phyloP scores from a whole-genome alignment of 53 echinoderm and acorn worm species.

The Henricia sp. region DNA sequence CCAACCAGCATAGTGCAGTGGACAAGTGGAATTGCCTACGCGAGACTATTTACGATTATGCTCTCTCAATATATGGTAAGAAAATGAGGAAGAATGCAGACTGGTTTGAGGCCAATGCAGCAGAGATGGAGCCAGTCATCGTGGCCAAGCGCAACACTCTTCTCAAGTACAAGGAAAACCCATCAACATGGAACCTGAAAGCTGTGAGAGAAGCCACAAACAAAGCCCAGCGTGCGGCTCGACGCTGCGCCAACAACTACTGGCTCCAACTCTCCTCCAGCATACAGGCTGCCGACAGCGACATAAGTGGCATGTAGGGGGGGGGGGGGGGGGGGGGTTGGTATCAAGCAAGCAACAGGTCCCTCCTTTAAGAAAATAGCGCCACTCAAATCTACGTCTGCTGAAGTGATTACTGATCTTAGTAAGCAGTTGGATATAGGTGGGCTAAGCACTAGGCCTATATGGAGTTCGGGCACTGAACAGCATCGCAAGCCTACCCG shows the following conservation, averaged over 20 bases:
- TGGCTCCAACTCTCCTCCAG: conserved; percentile 28
- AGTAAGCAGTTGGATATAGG: conserved; percentile 34
- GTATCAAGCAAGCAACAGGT: conserved; percentile 50
- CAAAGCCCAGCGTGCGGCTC: not conserved
- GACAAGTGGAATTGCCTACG: conserved; percentile 12
- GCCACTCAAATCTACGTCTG: conserved; percentile 37
- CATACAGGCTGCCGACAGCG: conserved; percentile 25
- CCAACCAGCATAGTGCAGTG: not conserved
- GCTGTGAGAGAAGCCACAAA: not conserved
- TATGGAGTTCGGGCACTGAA: conserved; percentile 8
- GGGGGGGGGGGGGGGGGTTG: too few species aligned
- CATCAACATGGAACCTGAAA: not conserved
- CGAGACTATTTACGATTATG: not conserved
- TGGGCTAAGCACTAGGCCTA: conserved; percentile 45
- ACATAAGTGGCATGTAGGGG: conserved; percentile 49
- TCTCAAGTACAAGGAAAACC: not conserved
- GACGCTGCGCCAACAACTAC: conserved; percentile 39
- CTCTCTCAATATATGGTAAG: conserved; percentile 22
- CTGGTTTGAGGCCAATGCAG: conserved; percentile 25
- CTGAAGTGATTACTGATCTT: conserved; percentile 18
- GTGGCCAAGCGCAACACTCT: conserved; percentile 39
- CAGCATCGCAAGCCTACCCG: conserved; percentile 17
- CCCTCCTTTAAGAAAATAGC: conserved; percentile 13
- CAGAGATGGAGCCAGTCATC: conserved; percentile 32
- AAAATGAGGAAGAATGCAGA: conserved; percentile 22